phyloP scores from a whole-genome alignment of 2,888 invertebrate genomes.

The Oscheius sp. region DNA sequence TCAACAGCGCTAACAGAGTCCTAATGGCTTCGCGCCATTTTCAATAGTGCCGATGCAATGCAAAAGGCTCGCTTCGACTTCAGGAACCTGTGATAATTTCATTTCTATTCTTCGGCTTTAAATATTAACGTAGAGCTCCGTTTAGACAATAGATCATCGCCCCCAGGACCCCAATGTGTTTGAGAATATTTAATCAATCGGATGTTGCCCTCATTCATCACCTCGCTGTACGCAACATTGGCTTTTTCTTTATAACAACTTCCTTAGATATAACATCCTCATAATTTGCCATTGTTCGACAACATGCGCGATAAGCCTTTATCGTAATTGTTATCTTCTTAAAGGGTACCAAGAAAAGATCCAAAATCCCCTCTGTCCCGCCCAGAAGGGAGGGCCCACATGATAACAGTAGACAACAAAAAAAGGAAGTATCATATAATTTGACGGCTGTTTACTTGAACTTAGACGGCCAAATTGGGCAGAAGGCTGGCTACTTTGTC shows the following conservation, averaged over 20 bases:
- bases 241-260: not conserved
- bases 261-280: constrained; percentile 6
- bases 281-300: not conserved
- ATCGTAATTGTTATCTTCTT: constrained; percentile 34
- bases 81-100: not conserved
- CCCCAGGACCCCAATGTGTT: not conserved
- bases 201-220: constrained; percentile 9
- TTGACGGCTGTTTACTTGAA: not conserved
- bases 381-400: no score
- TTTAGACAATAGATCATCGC: not conserved
- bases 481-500: not conserved
- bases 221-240: no score
- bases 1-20: constrained; percentile 32
- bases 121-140: not conserved
- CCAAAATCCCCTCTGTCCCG: not conserved
- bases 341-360: no score
- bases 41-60: constrained; percentile 36
- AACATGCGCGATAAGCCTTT: constrained; percentile 20
- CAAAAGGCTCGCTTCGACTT: constrained; percentile 10
- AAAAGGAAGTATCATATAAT: not conserved
- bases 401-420: not conserved
- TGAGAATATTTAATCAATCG: constrained; percentile 27
- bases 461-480: not conserved
- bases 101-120: not conserved
- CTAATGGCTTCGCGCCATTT: constrained; percentile 33